Evolutionary conservation across 2,888 invertebrate species (phyloP), one percentile per base, ranked within the genome.

Genomic region (Hesperia comma): DNA sequence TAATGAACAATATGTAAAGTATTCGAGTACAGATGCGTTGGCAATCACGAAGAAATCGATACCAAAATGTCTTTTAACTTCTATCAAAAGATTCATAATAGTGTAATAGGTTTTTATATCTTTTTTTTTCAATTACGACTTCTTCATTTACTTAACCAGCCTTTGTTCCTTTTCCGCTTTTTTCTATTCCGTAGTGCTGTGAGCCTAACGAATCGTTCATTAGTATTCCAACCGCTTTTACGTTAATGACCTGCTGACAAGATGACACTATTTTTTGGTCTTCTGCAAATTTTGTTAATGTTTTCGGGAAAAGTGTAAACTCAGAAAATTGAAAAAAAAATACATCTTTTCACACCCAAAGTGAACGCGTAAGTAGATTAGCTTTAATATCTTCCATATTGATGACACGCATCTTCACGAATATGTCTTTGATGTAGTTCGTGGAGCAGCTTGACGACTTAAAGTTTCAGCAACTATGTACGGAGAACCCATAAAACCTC

Each of bases 401-500:
- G 2, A 26, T 26, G 5, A 26, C 26, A 26, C n/a, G n/a, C 33
- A 33, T 6, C 6, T 33, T 5, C 33, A 33, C 33, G 33, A 33
- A 33, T 33, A 33, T 0, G 1, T 10, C 8, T 12, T 37, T 37
- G 37, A 12, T 1, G 10, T 37, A 37, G 37, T 1, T 2, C 8
- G 37, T 37, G 12, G 37, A 8, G 37, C n/a, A 56, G 37, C 37
- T 8, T 15, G 19, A 33, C 19, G 15, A 57, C n/a, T 49, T 5
- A 12, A 56, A 37, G 41, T 37, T 19, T 26, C 40, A 14, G 32
- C 51, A 53, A 49, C 33, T 17, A 40, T 56, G 57, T 58, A 26
- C 54, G 33, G 49, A 40, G 67, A 61, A 61, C 49, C 40, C 40
- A 60, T 60, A 55, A 68, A 58, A 55, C 21, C 40, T 37, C 63